Conservation (phyloP, 1,140 invertebrate genomes). For the Mactra quadrangularis region DNA sequence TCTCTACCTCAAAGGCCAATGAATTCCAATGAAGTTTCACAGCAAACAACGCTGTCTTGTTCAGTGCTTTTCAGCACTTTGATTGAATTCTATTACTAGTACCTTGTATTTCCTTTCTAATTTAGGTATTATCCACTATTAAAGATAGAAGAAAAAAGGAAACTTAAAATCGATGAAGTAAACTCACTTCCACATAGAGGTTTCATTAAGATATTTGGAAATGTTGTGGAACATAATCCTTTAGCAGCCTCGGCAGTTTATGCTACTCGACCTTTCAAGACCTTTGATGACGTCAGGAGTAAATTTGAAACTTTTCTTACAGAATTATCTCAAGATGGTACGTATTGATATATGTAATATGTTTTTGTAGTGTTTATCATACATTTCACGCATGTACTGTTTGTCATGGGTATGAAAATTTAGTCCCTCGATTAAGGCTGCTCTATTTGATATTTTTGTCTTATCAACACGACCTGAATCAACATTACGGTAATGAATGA, state of each 20-base stretch:
- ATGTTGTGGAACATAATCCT: conserved; percentile 22
- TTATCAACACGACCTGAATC: neutral
- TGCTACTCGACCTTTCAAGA: conserved; percentile 3
- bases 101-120: no score
- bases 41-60: no score
- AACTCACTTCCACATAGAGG: conserved; percentile 33
- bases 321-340: conserved; percentile 43
- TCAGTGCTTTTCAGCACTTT: no score
- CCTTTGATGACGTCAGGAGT: neutral
- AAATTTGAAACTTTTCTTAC: conserved; percentile 22
- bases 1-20: no score
- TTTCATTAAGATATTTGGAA: conserved; percentile 43
- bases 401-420: neutral
- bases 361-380: neutral
- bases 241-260: neutral
- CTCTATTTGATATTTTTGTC: neutral
- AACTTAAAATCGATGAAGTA: conserved; percentile 23
- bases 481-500: neutral
- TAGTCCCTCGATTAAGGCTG: no score
- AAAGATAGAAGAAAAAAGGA: neutral
- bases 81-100: no score
- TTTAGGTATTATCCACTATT: no score
- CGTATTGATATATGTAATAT: neutral
- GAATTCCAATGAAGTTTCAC: no score
- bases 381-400: neutral